Conservation (phyloP, 1,140 invertebrate genomes). For the Steinernema feltiae region DNA sequence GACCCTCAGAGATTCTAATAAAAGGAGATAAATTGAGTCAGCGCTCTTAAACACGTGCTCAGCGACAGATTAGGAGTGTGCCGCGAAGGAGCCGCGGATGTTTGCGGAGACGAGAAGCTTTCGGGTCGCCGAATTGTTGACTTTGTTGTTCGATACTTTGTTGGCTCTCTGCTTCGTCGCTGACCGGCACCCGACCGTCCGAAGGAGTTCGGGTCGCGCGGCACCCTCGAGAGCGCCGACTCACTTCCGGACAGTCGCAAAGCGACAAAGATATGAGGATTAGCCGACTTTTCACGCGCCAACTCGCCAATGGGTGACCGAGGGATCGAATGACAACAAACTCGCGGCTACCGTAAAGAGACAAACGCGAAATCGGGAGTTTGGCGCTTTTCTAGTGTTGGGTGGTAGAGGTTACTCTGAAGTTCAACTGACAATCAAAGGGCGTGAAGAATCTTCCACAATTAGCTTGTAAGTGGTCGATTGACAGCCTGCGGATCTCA, state of each 20-base stretch:
- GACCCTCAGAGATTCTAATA: not conserved
- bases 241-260: constrained; percentile 14
- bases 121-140: constrained; percentile 7
- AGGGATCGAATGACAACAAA: constrained; percentile 7
- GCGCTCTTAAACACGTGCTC: not conserved
- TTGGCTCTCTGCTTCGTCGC: not conserved
- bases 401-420: not conserved
- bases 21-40: not conserved
- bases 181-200: not conserved
- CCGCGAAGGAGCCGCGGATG: not conserved
- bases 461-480: too few species aligned
- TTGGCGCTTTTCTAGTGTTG: too few species aligned
- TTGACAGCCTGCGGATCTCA: too few species aligned
- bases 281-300: constrained; percentile 10
- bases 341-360: too few species aligned
- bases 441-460: too few species aligned
- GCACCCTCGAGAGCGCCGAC: not conserved
- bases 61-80: constrained; percentile 7
- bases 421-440: too few species aligned
- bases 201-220: not conserved
- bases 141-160: constrained; percentile 15
- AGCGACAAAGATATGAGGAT: constrained; percentile 8
- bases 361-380: not conserved
- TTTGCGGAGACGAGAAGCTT: not conserved
- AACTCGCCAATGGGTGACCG: not conserved